phyloP scores from a whole-genome alignment of 2,797 vertebrate species.

The Monodelphis domestica region DNA sequence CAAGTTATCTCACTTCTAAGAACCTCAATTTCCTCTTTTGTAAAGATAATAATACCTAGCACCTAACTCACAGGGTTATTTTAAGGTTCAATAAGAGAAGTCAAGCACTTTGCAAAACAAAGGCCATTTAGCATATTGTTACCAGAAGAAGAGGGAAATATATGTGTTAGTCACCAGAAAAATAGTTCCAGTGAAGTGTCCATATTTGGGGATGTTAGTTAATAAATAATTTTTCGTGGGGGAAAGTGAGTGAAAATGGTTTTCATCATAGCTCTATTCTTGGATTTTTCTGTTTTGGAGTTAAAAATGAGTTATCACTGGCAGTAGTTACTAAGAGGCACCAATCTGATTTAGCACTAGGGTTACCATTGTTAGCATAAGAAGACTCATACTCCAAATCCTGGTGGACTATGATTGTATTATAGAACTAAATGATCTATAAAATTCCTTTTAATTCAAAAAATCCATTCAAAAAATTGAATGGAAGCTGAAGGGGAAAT shows the following conservation, averaged over 20 bases:
- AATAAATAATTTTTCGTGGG: not conserved
- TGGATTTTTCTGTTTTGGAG: not conserved
- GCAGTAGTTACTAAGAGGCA: not conserved
- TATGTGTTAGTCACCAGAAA: not conserved
- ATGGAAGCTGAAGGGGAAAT: not conserved
- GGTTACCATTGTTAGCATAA: not conserved
- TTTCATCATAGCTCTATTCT: not conserved
- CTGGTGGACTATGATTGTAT: not conserved
- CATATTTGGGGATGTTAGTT: not conserved
- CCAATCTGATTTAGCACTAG: not conserved
- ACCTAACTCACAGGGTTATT: too few species aligned
- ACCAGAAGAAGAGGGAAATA: conserved; percentile 40
- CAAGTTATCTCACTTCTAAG: too few species aligned
- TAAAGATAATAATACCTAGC: too few species aligned
- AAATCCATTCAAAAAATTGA: not conserved
- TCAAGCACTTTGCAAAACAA: too few species aligned
- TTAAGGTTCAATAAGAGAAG: too few species aligned
- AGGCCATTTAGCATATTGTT: not conserved
- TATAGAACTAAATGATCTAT: not conserved
- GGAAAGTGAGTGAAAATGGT: not conserved
- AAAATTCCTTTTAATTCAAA: not conserved
- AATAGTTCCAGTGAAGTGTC: conserved; percentile 17
- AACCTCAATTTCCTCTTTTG: too few species aligned
- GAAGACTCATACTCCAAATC: not conserved
- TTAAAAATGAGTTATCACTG: not conserved